Percentiles rank a stretch among this genome's conserved stretches.
Evolutionary conservation across 1,140 invertebrate genomes (phyloP).

Genomic region (Lepidurus couesii): DNA sequence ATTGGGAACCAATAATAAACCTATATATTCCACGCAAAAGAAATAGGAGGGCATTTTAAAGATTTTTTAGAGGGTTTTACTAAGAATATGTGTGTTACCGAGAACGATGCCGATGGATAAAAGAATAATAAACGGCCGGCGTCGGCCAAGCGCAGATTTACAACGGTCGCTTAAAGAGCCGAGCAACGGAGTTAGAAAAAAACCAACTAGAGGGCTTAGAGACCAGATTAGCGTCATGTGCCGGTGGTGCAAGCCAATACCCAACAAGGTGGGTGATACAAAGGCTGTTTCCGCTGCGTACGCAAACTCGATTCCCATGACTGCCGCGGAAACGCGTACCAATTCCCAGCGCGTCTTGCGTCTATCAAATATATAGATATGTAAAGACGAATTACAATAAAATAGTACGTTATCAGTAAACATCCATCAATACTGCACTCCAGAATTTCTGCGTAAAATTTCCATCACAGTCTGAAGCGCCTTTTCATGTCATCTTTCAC

Average conservation of each 20-base stretch:
- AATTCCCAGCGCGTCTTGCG: slow-evolving; percentile 75
- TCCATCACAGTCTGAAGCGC: neutral
- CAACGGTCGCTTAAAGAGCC: slow-evolving; percentile 89
- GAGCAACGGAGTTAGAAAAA: slow-evolving; percentile 85
- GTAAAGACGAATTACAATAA: slow-evolving; percentile 33
- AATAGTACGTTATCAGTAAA: slow-evolving; percentile 18
- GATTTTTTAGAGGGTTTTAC: neutral
- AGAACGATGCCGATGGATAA: slow-evolving; percentile 82
- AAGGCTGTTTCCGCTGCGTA: slow-evolving; percentile 96
- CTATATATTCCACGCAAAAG: slow-evolving; percentile 46
- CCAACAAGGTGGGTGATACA: slow-evolving; percentile 86
- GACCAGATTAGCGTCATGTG: slow-evolving; percentile 96
- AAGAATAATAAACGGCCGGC: slow-evolving; percentile 84
- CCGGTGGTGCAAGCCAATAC: slow-evolving; percentile 82
- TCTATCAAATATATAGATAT: slow-evolving; percentile 48
- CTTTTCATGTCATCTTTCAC: neutral
- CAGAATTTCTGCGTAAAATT: neutral
- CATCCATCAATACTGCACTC: neutral
- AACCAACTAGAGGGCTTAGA: slow-evolving; percentile 80
- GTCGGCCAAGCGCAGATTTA: slow-evolving; percentile 65
- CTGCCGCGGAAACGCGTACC: slow-evolving; percentile 80
- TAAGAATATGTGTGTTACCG: slow-evolving; percentile 53
- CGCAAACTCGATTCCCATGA: slow-evolving; percentile 96
- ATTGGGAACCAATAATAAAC: slow-evolving; percentile 81
- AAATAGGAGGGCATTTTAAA: neutral